A percentile compares a stretch with the other conserved stretches of the same genome.
Evolutionary conservation across 2,113 vertebrate species (phyloP).

Genomic region (Platysternon megacephalum): DNA sequence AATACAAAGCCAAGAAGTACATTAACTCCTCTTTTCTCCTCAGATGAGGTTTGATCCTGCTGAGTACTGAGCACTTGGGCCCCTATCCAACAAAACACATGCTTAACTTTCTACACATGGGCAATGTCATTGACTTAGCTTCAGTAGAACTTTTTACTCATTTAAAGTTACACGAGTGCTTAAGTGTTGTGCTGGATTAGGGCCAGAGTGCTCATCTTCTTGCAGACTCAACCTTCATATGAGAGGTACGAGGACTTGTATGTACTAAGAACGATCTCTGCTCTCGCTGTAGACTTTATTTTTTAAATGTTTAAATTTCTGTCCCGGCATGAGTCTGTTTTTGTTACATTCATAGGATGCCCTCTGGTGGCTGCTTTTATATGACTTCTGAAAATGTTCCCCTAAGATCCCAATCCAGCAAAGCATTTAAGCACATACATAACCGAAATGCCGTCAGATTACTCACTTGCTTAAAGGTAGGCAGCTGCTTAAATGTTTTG

Average conservation of each 20-base stretch:
- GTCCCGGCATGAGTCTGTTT: accelerated
- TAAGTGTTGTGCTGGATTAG: neutral
- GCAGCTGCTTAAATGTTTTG: neutral
- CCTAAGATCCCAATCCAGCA: no score
- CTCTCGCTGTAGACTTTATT: neutral
- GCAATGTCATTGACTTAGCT: constrained; percentile 38
- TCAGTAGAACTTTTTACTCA: constrained; percentile 25
- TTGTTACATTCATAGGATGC: constrained; percentile 34
- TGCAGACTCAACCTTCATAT: neutral
- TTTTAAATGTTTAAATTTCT: neutral
- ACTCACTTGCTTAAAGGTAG: no score
- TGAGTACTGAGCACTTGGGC: constrained; percentile 38
- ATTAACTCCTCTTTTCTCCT: constrained; percentile 53
- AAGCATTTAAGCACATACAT: no score
- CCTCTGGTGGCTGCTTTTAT: constrained; percentile 61
- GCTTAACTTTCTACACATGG: neutral
- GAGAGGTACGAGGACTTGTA: neutral
- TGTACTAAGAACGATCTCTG: accelerated
- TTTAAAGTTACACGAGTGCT: constrained; percentile 53
- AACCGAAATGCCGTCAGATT: no score
- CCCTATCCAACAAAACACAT: neutral
- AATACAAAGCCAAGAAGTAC: constrained; percentile 52
- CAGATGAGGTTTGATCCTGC: constrained; percentile 2
- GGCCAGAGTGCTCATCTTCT: neutral
- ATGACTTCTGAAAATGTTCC: neutral